Conservation (phyloP, 1,140 invertebrate genomes). For the Drosophila sp. region DNA sequence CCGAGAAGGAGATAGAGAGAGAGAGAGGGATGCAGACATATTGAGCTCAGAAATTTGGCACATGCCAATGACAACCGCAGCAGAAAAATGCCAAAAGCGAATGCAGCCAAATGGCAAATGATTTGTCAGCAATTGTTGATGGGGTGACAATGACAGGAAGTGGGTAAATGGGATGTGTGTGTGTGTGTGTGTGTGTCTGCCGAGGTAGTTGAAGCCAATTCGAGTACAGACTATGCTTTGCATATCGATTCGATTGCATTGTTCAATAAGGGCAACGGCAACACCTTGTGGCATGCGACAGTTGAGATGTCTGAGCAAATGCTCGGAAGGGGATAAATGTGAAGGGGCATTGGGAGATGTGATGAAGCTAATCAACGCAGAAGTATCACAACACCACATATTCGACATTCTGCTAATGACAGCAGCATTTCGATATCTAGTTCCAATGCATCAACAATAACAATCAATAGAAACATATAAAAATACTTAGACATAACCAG, state of each 20-base stretch:
- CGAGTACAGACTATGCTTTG: conserved; percentile 44
- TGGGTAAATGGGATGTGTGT: neutral
- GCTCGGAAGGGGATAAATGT: too few species aligned
- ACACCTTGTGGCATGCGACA: conserved; percentile 28
- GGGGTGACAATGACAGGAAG: conserved; percentile 39
- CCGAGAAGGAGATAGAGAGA: conserved; percentile 9
- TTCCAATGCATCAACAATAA: neutral
- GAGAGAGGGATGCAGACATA: conserved; percentile 48
- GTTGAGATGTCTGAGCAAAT: neutral
- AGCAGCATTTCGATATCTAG: conserved; percentile 4
- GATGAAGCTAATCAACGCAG: conserved; percentile 28
- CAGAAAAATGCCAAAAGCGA: conserved; percentile 64
- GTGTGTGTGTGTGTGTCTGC: conserved; percentile 9
- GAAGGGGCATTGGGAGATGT: neutral
- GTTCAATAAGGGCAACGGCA: conserved; percentile 8
- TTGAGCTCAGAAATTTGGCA: conserved; percentile 72
- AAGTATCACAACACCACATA: neutral
- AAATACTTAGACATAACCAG: too few species aligned
- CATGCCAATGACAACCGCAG: conserved; percentile 78
- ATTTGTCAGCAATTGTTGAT: conserved; percentile 78
- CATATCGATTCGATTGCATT: conserved; percentile 50
- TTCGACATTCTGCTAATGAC: conserved; percentile 10
- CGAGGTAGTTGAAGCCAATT: conserved; percentile 37
- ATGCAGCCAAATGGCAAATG: conserved; percentile 76
- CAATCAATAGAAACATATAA: neutral